Base-by-base conservation (phyloP, 2,797 vertebrate species). In the Anguilla marmorata region DNA sequence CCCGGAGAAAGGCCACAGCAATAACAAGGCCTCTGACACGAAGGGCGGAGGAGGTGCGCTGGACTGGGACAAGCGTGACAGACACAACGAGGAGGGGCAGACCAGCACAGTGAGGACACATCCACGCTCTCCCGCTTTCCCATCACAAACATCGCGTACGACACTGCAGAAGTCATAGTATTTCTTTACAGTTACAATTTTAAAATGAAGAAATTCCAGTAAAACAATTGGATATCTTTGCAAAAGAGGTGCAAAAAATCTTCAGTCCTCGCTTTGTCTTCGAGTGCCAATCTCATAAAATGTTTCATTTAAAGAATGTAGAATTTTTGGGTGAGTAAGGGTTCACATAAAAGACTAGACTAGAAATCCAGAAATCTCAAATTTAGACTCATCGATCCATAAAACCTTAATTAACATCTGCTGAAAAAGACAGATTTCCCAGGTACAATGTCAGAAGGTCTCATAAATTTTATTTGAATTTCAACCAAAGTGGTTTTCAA, bases 401-500 rank as follows among this genome's bases (percentile, higher is more conserved):
- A 45, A 45, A 45, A 45, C 41, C 41, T 24, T 48, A 50, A 82
- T n/a, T 1, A 82, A n/a, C 41, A 80, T 48, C 79, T 82, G 41
- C 79, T n/a, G 19, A 48, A 82, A 82, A n/a, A 6, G 16, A 48
- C 37, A 6, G 37, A 83, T 83, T 52, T 83, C 24, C 41, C 80
- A 52, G 41, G 7, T 52, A 52, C 76, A 14, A 54, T 30, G n/a
- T 84, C 83, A 54, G 33, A 11, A 54, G 50, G 45, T 58, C 52
- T 33, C 14, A 3, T 37, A 12, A n/a, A 56, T 56, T 56, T 84
- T n/a, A 84, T 56, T 84, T 3, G 2, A 58, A 56, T 84, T 56
- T 30, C n/a, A 58, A 27, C 27, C 83, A 84, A 84, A 84, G 52
- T 54, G 50, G n/a, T 84, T 84, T 56, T 84, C 48, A 84, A 56